Evolutionary conservation across 2,888 invertebrate species (phyloP), one percentile per base, ranked within the genome.

Genomic region (Cheilosia scutellata): DNA sequence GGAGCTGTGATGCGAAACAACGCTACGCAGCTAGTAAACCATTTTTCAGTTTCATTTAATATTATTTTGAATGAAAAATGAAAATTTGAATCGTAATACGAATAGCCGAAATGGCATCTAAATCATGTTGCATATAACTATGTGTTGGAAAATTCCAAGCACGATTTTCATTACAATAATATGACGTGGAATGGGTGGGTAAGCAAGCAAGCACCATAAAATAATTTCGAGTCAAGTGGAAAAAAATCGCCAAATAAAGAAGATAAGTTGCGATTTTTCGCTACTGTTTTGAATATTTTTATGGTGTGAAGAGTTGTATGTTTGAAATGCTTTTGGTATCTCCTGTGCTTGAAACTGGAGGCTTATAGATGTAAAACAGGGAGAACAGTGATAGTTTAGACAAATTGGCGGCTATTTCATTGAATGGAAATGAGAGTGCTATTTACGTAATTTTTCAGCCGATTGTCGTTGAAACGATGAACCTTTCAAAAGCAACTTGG

Each of bases 121-220:
- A 82, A 82, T 82, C 82, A 82, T 76, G 63, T 76, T 27, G 51
- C 27, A 27, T 76, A 70, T 82, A 71, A 65, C 63, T 60, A 33
- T 13, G 13, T 44, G 42, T 42, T 44, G 66, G 76, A 57, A 66
- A 83, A 83, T 83, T 71, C 83, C 57, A 49, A 83, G 78, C 83
- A 77, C 83, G 83, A 78, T 78, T 77, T 83, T 78, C 76, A 82
- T 82, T 71, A 76, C 51, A 58, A 58, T 60, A 37, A 40, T 60
- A 27, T 58, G 31, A 55, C 49, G 1, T 6, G 44, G 47, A 20
- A 31, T 31, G 51, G n/a, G 47, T 16, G 20, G 37, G 40, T 49
- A 11, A 13, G 11, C 20, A 16, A 11, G 58, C 27, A 49, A 49
- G 60, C 29, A 6, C 42, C 60, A 60, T 60, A 60, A 71, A 71